Evolutionary conservation across 2,113 vertebrate genomes (phyloP), one percentile per base, ranked within the genome.

Genomic region (Entelurus aequoreus): DNA sequence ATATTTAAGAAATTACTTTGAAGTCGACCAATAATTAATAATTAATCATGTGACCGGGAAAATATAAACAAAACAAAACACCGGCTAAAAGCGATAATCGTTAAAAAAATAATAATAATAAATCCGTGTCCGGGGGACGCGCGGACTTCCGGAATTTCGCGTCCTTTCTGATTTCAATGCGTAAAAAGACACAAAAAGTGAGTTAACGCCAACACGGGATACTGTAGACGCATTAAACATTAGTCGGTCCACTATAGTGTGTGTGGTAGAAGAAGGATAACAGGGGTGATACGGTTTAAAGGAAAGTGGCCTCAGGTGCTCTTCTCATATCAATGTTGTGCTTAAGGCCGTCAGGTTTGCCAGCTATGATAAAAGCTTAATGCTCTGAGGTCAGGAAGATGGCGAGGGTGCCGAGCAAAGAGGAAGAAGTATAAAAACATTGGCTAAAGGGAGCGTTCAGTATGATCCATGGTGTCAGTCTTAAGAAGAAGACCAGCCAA

Each of bases 361-460:
- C 48, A 50, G 19, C 60, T 64, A 57, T 63, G 72, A 76, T 69
- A 72, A 82, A 75, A 68, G 56, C 19, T 55, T 40, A 54, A 57
- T 5, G 21, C 62, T 75, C 16, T 44, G 55, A 59, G 58, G 46
- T 51, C 44, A 35, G 9, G 55, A 68, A 58, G 16, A 56, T 54
- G 50, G 52, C 9, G 40, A 61, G 52, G 58, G 53, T 58, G 63
- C 8, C 4, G 71, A 72, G 62, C 63, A 64, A 74, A 69, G 67
- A 63, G 59, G 38, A 70, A 66, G 73, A 71, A 63, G 65, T 64
- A 60, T 64, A 61, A 71, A 81, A 81, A 75, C 57, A 72, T 50
- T 8, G 14, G 50, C 65, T 75, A 46, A 70, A 66, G 71, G 72
- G 47, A 5, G 10, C 47, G 4, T 28, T 28, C 3, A 2, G 28